Base-by-base conservation (phyloP, 1,140 invertebrate genomes). In the Gonioctena quinquepunctata region DNA sequence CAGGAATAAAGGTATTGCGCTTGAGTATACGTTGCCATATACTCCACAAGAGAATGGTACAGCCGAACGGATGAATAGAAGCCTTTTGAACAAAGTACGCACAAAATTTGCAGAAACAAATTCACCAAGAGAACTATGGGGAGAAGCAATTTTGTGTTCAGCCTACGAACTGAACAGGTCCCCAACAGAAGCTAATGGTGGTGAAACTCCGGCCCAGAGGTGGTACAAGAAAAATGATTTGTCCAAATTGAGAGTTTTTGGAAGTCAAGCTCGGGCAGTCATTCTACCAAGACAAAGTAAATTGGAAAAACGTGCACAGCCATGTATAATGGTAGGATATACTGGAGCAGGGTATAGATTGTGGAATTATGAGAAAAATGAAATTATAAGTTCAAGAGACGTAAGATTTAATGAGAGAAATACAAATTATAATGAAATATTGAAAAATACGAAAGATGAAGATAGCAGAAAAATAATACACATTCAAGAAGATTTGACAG, bases 41-140 rank as follows among this genome's bases (percentile, higher is more conserved):
- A 85, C 82, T 18, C 85, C 86, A 66, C 81, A 88, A 70, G 73
- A 82, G 71, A 88, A 88, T 82, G 84, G 86, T 68, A 80, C 84
- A 0, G 74, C 85, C 18, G 86, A 88, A 71, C 74, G 85, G 56
- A 82, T 85, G 74, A 84, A 83, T 68, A 69, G 80, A 52, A 85
- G 82, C 11, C 74, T 86, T 28, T 81, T 79, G 6, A 81, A 85
- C 76, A 85, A 80, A 68, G 80, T 81, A 63, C 75, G 82, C 61
- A 50, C 80, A 19, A 81, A 84, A 76, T 60, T 87, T 67, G 67
- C 49, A 6, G 78, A 77, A 22, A 42, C 50, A 19, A 28, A 60
- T 49, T 54, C 62, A 50, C 22, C 42, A 16, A 72, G 75, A 57
- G 64, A 54, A 27, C 70, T 76, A 56, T 80, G 77, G 72, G 72